These are phyloP conservation scores for Ferdinandea cuprea DNA, from an alignment of 2,888 invertebrate genomes.

Conservation along the genomic window DNA sequence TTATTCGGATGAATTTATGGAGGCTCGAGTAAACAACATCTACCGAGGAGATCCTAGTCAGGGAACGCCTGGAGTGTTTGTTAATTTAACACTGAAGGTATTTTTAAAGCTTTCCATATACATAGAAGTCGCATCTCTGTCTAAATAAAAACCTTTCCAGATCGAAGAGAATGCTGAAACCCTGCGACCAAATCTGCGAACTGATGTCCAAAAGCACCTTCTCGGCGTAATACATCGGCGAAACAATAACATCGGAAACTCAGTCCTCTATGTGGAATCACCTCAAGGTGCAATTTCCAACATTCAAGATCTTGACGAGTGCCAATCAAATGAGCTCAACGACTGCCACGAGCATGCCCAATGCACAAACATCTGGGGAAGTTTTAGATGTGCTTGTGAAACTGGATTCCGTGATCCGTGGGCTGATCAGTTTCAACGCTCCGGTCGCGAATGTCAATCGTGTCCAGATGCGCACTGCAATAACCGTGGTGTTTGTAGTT, in stretches of 20 bases:
- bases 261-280: conserved; percentile 92
- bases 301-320: conserved; percentile 93
- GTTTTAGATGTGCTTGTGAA: conserved; percentile 87
- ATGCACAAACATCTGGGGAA: conserved; percentile 93
- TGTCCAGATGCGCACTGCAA: conserved; percentile 92
- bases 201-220: conserved; percentile 92
- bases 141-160: conserved; percentile 82
- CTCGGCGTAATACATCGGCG: conserved; percentile 91
- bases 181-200: conserved; percentile 86
- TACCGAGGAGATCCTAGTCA: conserved; percentile 88
- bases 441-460: conserved; percentile 90
- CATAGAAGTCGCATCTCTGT: no score
- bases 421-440: conserved; percentile 86
- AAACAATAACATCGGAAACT: conserved; percentile 94
- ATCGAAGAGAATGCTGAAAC: conserved; percentile 91
- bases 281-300: conserved; percentile 91
- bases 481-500: conserved; percentile 92
- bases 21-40: conserved; percentile 90
- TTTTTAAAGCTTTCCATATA: background rate
- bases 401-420: conserved; percentile 90
- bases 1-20: conserved; percentile 93
- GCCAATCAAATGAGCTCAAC: conserved; percentile 90
- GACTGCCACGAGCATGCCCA: conserved; percentile 92
- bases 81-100: conserved; percentile 91
- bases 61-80: conserved; percentile 90